Conservation (phyloP, 2,113 vertebrate species). For the Epinephelus moara region DNA sequence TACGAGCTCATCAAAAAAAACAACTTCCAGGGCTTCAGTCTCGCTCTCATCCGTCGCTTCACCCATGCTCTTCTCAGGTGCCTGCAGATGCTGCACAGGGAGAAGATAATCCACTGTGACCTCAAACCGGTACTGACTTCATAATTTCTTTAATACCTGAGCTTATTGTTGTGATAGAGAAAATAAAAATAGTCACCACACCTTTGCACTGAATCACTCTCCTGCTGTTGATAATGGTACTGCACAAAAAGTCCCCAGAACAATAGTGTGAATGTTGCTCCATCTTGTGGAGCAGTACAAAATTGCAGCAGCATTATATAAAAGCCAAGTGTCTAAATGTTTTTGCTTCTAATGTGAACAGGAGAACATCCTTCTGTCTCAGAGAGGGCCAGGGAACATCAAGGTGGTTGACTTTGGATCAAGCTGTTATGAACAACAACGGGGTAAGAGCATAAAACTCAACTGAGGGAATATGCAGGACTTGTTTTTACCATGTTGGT, state of each 20-base stretch:
- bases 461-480: neutral
- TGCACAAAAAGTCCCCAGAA: neutral
- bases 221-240: neutral
- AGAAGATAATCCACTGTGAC: constrained; percentile 97
- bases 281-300: constrained; percentile 42
- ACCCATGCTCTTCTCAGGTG: constrained; percentile 91
- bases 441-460: constrained; percentile 81
- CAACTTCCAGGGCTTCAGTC: constrained; percentile 94
- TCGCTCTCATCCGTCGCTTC: constrained; percentile 90
- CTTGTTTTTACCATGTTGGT: neutral
- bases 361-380: constrained; percentile 94
- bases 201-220: constrained; percentile 4
- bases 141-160: neutral
- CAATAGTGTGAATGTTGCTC: constrained; percentile 1
- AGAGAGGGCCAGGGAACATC: constrained; percentile 91
- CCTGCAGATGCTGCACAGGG: constrained; percentile 92
- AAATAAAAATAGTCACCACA: neutral
- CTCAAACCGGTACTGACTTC: constrained; percentile 90
- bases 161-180: neutral
- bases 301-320: neutral
- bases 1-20: constrained; percentile 96
- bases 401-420: constrained; percentile 98
- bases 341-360: constrained; percentile 58
- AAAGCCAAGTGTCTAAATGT: neutral
- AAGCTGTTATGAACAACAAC: constrained; percentile 95